These are phyloP conservation scores for Drosophila erecta DNA, from an alignment of 1,140 invertebrate genomes.

Conservation along the genomic window DNA sequence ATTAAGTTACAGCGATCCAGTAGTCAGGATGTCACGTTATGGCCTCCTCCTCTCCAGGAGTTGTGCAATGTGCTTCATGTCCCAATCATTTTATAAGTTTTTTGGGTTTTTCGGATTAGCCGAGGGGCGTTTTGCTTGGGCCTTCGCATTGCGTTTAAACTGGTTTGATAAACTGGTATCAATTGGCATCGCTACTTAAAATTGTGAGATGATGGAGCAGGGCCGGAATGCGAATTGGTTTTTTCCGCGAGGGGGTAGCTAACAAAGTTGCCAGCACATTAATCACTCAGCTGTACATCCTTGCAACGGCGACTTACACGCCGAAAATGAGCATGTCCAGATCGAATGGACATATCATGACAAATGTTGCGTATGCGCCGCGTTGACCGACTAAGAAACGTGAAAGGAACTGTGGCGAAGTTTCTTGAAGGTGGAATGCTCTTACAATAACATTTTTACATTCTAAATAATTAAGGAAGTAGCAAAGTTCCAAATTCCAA, in stretches of 20 bases:
- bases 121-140: conserved; percentile 45
- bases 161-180: conserved; percentile 63
- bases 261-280: conserved; percentile 18
- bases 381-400: conserved; percentile 32
- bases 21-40: conserved; percentile 74
- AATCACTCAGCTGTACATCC: conserved; percentile 68
- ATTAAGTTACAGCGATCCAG: conserved; percentile 56
- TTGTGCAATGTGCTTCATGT: conserved; percentile 52
- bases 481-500: too few relatives aligned
- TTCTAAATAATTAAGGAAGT: background rate
- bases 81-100: conserved; percentile 17
- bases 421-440: conserved; percentile 12
- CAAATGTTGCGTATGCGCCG: conserved; percentile 74
- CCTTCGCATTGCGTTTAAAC: conserved; percentile 55
- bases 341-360: conserved; percentile 36
- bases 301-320: conserved; percentile 34
- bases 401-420: conserved; percentile 19
- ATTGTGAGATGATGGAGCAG: conserved; percentile 11
- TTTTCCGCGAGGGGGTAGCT: background rate
- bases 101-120: conserved; percentile 43
- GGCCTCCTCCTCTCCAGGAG: conserved; percentile 41
- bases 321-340: conserved; percentile 21
- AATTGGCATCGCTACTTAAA: conserved; percentile 53
- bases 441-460: background rate
- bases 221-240: conserved; percentile 26